Evolutionary conservation across 2,888 invertebrate genomes (phyloP).

Genomic region (Podotricha telesiphe): DNA sequence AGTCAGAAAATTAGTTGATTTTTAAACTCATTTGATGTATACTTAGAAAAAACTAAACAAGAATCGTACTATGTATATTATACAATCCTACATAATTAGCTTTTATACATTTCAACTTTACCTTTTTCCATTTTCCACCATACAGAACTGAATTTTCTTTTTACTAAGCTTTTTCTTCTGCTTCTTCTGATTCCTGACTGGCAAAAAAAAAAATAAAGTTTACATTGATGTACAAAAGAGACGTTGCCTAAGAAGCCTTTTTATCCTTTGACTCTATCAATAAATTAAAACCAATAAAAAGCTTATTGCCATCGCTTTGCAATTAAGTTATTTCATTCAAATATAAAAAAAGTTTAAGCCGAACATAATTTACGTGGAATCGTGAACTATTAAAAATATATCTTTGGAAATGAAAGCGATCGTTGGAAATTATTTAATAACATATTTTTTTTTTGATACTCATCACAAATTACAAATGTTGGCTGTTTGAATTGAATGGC

Average conservation of each 20-base stretch:
- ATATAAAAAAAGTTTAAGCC: not conserved
- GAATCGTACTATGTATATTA: too few relatives aligned
- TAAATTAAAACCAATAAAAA: conserved; percentile 1
- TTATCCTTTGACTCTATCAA: not conserved
- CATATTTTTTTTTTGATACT: not conserved
- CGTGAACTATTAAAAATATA: not conserved
- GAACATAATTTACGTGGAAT: conserved; percentile 2
- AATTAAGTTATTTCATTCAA: not conserved
- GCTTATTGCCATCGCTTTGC: not conserved
- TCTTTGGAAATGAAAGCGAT: not conserved
- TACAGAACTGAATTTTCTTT: not conserved
- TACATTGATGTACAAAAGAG: not conserved
- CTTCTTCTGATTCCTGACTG: not conserved
- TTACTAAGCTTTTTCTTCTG: not conserved
- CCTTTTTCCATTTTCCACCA: not conserved
- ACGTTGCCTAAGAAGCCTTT: not conserved
- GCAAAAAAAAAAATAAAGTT: not conserved
- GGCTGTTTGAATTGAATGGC: not conserved
- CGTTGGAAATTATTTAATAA: conserved; percentile 3
- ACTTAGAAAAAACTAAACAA: too few relatives aligned
- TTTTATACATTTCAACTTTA: too few relatives aligned
- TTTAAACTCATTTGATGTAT: too few relatives aligned
- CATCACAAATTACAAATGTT: not conserved
- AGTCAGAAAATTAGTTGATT: too few relatives aligned
- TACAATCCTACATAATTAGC: too few relatives aligned